Conservation (phyloP, 2,797 vertebrate species). For the Pantherophis alleghaniensis region DNA sequence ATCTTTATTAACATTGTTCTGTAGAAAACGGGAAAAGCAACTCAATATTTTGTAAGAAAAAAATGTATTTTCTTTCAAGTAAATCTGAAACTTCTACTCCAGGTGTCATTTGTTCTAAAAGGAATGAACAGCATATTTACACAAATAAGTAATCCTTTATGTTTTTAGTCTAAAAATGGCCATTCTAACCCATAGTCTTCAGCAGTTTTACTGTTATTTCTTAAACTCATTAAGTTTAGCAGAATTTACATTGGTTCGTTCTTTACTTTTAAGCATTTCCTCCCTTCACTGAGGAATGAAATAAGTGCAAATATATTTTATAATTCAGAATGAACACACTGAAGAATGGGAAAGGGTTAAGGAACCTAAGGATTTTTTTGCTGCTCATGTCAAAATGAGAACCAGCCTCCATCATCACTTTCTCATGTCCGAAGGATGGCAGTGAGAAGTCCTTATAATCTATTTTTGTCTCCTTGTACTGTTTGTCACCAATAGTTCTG, state of each 20-base stretch:
- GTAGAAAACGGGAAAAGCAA: neutral
- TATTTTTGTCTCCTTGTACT: neutral
- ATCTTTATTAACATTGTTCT: neutral
- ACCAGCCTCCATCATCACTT: neutral
- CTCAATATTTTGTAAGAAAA: neutral
- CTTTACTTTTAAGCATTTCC: neutral
- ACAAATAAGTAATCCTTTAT: neutral
- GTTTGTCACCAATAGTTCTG: neutral
- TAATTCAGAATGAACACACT: neutral
- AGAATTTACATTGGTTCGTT: neutral
- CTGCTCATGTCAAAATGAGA: neutral
- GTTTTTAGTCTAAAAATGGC: neutral
- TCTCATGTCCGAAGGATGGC: neutral
- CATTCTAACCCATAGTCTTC: neutral
- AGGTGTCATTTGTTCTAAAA: neutral
- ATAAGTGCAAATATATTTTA: neutral
- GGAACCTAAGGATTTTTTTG: neutral
- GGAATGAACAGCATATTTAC: neutral
- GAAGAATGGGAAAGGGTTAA: neutral
- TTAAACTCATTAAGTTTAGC: neutral
- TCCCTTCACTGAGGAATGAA: neutral
- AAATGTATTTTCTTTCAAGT: neutral
- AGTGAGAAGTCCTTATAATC: neutral
- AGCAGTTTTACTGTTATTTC: neutral
- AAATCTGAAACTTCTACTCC: neutral